phyloP scores from a whole-genome alignment of 2,797 vertebrate species.

The Gallinago stenura region DNA sequence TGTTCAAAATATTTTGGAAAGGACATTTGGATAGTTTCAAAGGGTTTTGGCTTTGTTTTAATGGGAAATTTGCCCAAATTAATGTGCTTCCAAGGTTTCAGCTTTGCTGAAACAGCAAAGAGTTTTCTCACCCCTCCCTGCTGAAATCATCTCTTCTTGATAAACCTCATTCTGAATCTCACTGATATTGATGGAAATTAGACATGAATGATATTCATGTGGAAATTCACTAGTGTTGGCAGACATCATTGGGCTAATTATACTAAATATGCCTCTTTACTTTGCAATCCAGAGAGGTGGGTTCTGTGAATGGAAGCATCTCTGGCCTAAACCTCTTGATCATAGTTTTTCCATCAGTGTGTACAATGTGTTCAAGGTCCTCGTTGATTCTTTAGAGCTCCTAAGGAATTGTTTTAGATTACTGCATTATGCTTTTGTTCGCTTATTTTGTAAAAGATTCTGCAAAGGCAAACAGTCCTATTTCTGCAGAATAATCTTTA shows the following conservation, averaged over 20 bases:
- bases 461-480: background rate
- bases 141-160: background rate
- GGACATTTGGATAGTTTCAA: conserved; percentile 7
- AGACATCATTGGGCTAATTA: background rate
- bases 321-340: background rate
- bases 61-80: conserved; percentile 52
- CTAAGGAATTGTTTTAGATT: background rate
- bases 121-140: background rate
- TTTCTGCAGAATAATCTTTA: conserved; percentile 35
- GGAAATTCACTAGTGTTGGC: background rate
- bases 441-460: background rate
- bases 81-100: background rate
- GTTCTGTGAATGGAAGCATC: background rate
- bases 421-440: background rate
- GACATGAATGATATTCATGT: background rate
- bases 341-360: background rate
- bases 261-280: background rate
- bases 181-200: background rate
- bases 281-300: background rate
- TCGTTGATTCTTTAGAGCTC: background rate
- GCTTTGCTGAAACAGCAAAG: conserved; percentile 44
- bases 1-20: conserved; percentile 41
- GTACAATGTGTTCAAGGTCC: background rate
- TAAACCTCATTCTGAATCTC: background rate
- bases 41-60: conserved; percentile 43